These are phyloP conservation scores for Oscheius myriophilus DNA, from an alignment of 2,888 invertebrate genomes.

Conservation along the genomic window DNA sequence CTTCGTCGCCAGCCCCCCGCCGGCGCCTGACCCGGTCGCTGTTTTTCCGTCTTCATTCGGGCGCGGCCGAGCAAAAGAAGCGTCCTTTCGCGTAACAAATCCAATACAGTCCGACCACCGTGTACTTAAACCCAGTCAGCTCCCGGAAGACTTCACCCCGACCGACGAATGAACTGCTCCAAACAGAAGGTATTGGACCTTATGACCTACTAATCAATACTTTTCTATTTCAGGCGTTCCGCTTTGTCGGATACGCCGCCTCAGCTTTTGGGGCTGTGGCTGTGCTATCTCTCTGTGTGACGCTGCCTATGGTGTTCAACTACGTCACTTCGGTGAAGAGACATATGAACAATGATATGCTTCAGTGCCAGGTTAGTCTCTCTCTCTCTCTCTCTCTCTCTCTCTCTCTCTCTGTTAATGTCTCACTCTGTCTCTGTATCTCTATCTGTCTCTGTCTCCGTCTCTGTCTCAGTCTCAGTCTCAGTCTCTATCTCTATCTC, in stretches of 20 bases:
- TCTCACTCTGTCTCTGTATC: background rate
- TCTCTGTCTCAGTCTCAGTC: too few relatives aligned
- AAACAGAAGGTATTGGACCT: slow-evolving; percentile 8
- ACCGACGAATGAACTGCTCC: slow-evolving; percentile 21
- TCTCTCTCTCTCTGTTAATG: background rate
- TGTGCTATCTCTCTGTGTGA: slow-evolving; percentile 41
- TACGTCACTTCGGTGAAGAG: slow-evolving; percentile 39
- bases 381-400: background rate
- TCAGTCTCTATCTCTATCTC: too few relatives aligned
- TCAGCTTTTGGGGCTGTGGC: slow-evolving; percentile 40
- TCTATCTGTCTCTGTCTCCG: too few relatives aligned
- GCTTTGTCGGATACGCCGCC: slow-evolving; percentile 45
- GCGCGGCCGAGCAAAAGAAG: slow-evolving; percentile 27
- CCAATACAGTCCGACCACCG: slow-evolving; percentile 30
- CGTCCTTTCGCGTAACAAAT: slow-evolving; percentile 12
- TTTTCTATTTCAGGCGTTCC: slow-evolving; percentile 34
- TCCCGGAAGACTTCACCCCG: background rate
- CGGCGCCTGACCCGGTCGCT: too few relatives aligned
- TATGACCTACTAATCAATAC: background rate
- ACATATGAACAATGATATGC: slow-evolving; percentile 45
- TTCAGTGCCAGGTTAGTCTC: slow-evolving; percentile 40
- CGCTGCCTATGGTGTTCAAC: slow-evolving; percentile 44
- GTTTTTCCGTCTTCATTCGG: background rate
- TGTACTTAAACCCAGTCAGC: slow-evolving; percentile 12
- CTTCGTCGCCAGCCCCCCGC: too few relatives aligned